These are phyloP conservation scores for Achroia grisella DNA, from an alignment of 1,140 invertebrate genomes.

Conservation along the genomic window DNA sequence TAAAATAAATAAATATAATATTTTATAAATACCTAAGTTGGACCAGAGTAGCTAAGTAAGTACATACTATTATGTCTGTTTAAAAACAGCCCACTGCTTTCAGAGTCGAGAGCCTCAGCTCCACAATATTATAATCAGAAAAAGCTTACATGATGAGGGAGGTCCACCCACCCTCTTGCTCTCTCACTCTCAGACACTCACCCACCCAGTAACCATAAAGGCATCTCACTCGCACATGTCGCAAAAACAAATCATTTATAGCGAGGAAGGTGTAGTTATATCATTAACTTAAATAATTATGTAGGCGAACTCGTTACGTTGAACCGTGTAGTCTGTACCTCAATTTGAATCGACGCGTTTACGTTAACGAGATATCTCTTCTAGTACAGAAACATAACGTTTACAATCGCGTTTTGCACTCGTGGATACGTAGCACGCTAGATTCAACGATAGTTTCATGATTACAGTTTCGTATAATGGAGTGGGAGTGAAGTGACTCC, in stretches of 20 bases:
- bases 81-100: conserved; percentile 32
- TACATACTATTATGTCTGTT: too few relatives aligned
- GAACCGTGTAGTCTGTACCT: conserved; percentile 8
- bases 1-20: neutral
- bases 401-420: conserved; percentile 14
- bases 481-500: conserved; percentile 40
- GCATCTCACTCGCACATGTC: conserved; percentile 20
- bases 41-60: conserved; percentile 3
- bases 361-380: conserved; percentile 1
- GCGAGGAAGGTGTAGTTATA: conserved; percentile 58
- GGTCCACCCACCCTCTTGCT: conserved; percentile 28
- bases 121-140: conserved; percentile 42
- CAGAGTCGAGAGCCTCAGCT: conserved; percentile 23
- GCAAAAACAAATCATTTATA: conserved; percentile 55
- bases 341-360: conserved; percentile 9
- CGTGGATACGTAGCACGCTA: neutral
- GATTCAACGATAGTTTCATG: conserved; percentile 42
- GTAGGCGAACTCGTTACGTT: conserved; percentile 28
- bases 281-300: conserved; percentile 70
- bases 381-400: conserved; percentile 9
- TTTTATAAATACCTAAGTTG: conserved; percentile 34
- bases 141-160: conserved; percentile 18
- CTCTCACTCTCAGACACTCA: conserved; percentile 21
- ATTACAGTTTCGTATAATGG: conserved; percentile 65
- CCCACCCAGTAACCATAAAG: neutral